A percentile compares a stretch with the other conserved stretches of the same genome.
phyloP scores from a whole-genome alignment of 2,113 vertebrate species.

The Pyrgilauda ruficollis region DNA sequence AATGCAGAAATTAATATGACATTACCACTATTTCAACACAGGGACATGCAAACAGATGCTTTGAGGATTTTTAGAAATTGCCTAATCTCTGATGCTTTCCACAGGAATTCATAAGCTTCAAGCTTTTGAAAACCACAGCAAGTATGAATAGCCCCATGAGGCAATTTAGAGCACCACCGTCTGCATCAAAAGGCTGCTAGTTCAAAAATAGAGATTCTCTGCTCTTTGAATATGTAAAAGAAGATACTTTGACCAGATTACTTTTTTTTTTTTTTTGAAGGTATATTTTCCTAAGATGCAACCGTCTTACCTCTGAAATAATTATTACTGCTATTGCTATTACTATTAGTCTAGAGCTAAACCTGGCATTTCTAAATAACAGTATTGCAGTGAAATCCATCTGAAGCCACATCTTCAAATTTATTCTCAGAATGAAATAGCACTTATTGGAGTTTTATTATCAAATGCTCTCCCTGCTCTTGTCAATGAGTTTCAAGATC shows the following conservation, averaged over 20 bases:
- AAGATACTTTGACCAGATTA: background rate
- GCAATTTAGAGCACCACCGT: background rate
- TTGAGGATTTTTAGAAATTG: background rate
- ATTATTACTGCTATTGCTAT: no score
- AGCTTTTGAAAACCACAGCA: background rate
- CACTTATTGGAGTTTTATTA: background rate
- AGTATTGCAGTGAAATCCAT: background rate
- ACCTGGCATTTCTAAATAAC: background rate
- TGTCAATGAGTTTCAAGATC: background rate
- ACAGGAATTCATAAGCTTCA: background rate
- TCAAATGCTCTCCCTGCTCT: background rate
- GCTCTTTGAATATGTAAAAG: background rate
- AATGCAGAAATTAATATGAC: background rate
- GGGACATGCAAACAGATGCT: fast-evolving
- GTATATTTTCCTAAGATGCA: background rate
- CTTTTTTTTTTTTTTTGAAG: background rate
- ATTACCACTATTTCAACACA: background rate
- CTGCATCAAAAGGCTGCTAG: background rate
- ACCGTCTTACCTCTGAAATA: background rate
- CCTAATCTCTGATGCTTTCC: background rate
- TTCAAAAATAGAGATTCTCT: background rate
- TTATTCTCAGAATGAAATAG: background rate
- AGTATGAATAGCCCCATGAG: background rate
- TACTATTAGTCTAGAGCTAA: background rate
- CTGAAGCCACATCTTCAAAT: background rate